Evolutionary conservation across 2,888 invertebrate genomes (phyloP), one percentile per base, ranked within the genome.

Genomic region (Eupithecia inturbata): DNA sequence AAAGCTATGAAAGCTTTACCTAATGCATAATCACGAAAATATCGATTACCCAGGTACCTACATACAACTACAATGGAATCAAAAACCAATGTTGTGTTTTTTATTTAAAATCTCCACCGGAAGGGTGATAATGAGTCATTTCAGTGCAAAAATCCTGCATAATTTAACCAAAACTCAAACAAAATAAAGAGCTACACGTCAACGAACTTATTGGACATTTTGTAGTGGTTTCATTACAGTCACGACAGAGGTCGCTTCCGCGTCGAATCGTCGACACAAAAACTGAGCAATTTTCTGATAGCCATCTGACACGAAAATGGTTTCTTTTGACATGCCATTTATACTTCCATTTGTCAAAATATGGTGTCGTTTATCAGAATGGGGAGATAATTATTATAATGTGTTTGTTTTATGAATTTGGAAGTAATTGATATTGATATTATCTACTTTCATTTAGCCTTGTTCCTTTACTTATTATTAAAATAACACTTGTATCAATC

Each of bases 261-360:
- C 83, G 81, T 77, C 85, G 84, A 78, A 78, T 85, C 87, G 85
- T 84, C 88, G 89, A 86, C 87, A 90, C 89, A 89, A 91, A 86
- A 92, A 91, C 87, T 90, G 87, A 91, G 87, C 92, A 93, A 93
- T 93, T 93, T 93, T 91, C 91, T 92, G 93, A 93, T 94, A 92
- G 84, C 79, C 84, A 93, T 92, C 92, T 87, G 89, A 89, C 91
- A 91, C 87, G 91, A 86, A 86, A 89, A 89, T 91, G 86, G 89
- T 91, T 91, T 91, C 88, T 84, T 91, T 88, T 91, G 91, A 92
- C 91, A 88, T 89, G 89, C 87, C 88, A 89, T 91, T 93, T 93
- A 93, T 91, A 91, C 90, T 89, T 91, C 88, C 91, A 93, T 94
- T 92, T 92, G 89, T 92, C 91, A 91, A 88, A 86, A 77, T 80